A percentile compares a stretch with the other conserved stretches of the same genome.
phyloP scores from a whole-genome alignment of 1,140 invertebrate species.

The Apocrypta bakeri region DNA sequence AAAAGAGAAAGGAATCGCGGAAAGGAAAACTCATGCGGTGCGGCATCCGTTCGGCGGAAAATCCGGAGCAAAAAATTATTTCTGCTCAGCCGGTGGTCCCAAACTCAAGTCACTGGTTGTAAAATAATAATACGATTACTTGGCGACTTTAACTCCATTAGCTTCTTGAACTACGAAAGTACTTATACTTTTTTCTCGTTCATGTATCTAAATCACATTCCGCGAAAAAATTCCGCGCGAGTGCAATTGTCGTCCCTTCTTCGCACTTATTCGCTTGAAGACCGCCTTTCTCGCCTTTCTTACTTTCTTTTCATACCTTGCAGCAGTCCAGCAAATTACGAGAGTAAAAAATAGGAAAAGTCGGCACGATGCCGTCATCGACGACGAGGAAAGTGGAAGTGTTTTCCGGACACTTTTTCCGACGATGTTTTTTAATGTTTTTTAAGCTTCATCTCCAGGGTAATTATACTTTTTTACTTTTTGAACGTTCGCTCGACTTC shows the following conservation, averaged over 20 bases:
- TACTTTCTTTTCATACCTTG: neutral
- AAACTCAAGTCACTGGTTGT: neutral
- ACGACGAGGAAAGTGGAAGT: conserved; percentile 27
- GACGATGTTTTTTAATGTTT: neutral
- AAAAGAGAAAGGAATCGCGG: too few species aligned
- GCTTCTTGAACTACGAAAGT: conserved; percentile 30
- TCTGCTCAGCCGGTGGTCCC: conserved; percentile 8
- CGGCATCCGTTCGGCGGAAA: neutral
- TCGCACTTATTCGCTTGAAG: conserved; percentile 52
- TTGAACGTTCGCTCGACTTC: conserved; percentile 12
- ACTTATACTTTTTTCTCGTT: conserved; percentile 21
- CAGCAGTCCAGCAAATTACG: conserved; percentile 56
- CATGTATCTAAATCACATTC: conserved; percentile 67
- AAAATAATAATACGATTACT: conserved; percentile 19
- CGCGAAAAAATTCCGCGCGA: conserved; percentile 57
- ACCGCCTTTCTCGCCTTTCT: neutral
- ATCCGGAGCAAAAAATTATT: conserved; percentile 12
- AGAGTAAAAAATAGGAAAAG: neutral
- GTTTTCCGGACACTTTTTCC: conserved; percentile 14
- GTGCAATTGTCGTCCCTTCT: conserved; percentile 42
- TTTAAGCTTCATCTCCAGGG: too few species aligned
- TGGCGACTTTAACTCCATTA: conserved; percentile 28
- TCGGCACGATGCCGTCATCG: conserved; percentile 21
- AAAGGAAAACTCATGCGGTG: neutral
- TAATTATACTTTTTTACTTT: neutral